Conservation (phyloP, 2,888 invertebrate species). For the Capitulum mitella region DNA sequence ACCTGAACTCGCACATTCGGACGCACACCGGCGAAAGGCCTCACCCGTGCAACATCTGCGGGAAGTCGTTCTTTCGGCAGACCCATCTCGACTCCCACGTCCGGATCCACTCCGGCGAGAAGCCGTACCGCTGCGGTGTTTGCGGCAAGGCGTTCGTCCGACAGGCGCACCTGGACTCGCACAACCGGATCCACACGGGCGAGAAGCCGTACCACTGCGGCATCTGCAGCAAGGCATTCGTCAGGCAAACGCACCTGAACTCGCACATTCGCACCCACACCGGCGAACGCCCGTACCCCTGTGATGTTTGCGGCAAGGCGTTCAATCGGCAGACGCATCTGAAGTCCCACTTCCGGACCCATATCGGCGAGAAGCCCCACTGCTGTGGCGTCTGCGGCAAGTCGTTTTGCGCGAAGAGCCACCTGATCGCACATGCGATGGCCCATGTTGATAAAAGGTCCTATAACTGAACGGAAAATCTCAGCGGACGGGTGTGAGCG, state of each 20-base stretch:
- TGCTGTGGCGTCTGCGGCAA: constrained; percentile 32
- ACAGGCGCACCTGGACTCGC: constrained; percentile 31
- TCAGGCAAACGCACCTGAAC: constrained; percentile 32
- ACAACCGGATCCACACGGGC: constrained; percentile 31
- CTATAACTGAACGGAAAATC: no score
- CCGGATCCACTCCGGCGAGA: constrained; percentile 31
- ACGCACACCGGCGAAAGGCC: no score
- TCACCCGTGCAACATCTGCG: no score
- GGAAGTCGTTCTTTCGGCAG: constrained; percentile 30
- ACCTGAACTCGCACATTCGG: no score
- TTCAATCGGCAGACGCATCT: constrained; percentile 30
- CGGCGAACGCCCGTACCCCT: constrained; percentile 32
- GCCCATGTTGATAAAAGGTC: no score
- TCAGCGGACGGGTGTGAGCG: no score
- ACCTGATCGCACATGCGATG: no score
- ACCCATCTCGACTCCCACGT: constrained; percentile 31
- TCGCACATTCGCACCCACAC: constrained; percentile 34
- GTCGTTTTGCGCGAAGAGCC: constrained; percentile 19
- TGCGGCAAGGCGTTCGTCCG: constrained; percentile 32
- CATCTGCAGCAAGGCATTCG: constrained; percentile 31
- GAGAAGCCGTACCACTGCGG: constrained; percentile 31
- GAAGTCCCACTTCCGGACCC: constrained; percentile 30
- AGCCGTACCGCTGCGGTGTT: constrained; percentile 31
- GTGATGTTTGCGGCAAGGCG: constrained; percentile 31
- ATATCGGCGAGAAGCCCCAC: constrained; percentile 31